Base-by-base conservation (phyloP, 2,888 invertebrate species). In the Euzophera pinguis region DNA sequence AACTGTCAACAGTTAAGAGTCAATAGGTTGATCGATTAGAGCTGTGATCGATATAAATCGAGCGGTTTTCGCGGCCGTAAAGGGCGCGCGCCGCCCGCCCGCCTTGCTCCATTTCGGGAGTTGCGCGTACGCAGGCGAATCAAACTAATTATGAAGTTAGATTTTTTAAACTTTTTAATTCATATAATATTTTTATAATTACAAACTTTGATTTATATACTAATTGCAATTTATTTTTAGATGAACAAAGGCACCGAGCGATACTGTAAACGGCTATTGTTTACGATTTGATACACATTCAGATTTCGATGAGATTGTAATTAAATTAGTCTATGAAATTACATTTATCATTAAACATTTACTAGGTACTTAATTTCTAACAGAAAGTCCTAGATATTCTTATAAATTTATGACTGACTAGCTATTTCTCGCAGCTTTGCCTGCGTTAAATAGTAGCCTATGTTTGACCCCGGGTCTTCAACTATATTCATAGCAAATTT, bases 91-190 rank as follows among this genome's bases (percentile, higher is more conserved):
- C 55, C 53, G 43, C 55, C 60, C 69, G 68, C 66, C 62, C 70
- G 71, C 65, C 67, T 63, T 74, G 70, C 60, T 58, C 82, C 81
- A 73, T 83, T 81, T 81, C 79, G 64, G 80, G 79, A 73, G 73
- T 62, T 74, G 70, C 68, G 68, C 74, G 69, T 64, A 53, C 67
- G 64, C 34, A 34, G 53, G 42, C 39, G 17, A 52, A 51, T 58
- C 38, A 29, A 55, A 60, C 54, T 59, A 59, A 42, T 51, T 61
- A 50, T 38, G 50, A 55, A 39, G 14, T 50, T 50, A 37, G 37
- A 29, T 37, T 39, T 51, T 32, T 7, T 50, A 35, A 13, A 35
- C 27, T 43, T 51, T 39, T 16, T 7, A 50, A 39, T 1, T 5
- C 7, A 9, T 1, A 16, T 38, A 1, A 16, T 16, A 16, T 14